Evolutionary conservation across 2,113 vertebrate genomes (phyloP).

Genomic region (Carollia perspicillata): DNA sequence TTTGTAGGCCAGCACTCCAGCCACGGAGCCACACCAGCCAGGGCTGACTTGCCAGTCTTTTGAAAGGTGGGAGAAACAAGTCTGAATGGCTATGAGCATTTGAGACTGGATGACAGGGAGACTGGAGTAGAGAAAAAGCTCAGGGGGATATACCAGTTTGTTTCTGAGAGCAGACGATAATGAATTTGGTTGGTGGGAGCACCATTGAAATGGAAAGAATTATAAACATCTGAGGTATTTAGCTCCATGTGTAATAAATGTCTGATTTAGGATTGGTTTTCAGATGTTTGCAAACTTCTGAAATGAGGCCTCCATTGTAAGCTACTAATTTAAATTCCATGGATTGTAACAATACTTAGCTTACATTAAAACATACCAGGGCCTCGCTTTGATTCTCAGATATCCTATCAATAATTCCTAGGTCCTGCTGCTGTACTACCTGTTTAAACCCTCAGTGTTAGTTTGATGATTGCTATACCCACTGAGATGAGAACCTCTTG

Average conservation of each 20-base stretch:
- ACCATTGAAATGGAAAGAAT: background rate
- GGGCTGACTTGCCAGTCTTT: background rate
- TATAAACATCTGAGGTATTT: background rate
- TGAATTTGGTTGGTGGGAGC: background rate
- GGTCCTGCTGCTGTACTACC: background rate
- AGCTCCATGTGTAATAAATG: background rate
- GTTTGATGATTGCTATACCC: background rate
- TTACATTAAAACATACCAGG: background rate
- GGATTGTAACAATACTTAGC: background rate
- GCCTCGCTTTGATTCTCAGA: background rate
- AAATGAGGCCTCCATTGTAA: background rate
- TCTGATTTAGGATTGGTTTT: background rate
- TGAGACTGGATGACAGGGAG: background rate
- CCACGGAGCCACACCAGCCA: too few relatives aligned
- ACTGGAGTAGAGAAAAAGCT: accelerated
- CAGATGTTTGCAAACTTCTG: background rate
- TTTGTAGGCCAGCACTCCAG: too few relatives aligned
- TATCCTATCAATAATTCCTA: background rate
- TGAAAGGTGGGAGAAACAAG: background rate
- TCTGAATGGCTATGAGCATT: background rate
- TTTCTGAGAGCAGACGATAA: background rate
- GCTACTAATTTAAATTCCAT: background rate
- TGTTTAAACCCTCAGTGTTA: background rate
- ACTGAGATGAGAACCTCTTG: background rate
- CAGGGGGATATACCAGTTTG: background rate